Percentiles rank a stretch among this genome's conserved stretches.
These are phyloP conservation scores for Amitus sp. DNA, from an alignment of 2,888 invertebrate genomes.

Conservation along the genomic window DNA sequence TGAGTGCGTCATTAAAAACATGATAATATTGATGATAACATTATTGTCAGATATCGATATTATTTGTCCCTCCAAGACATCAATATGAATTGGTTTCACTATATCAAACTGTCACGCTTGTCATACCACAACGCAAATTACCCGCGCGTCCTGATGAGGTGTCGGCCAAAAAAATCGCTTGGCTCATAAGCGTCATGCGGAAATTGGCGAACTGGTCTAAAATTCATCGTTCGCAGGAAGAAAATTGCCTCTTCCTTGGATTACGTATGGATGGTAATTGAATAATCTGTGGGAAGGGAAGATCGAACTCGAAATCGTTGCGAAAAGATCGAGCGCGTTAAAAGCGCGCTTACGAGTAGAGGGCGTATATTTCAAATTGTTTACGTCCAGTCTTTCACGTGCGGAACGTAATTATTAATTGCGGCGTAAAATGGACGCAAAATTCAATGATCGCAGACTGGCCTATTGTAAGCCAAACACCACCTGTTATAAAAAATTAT, in stretches of 20 bases:
- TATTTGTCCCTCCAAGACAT: no score
- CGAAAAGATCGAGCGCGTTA: no score
- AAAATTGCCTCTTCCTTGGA: background rate
- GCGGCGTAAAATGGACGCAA: background rate
- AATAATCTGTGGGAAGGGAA: no score
- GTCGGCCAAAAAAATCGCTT: background rate
- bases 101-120: no score
- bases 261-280: background rate
- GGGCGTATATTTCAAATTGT: background rate
- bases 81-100: no score
- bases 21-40: no score
- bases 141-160: background rate
- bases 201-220: background rate
- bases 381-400: background rate
- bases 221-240: background rate
- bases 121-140: no score
- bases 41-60: no score
- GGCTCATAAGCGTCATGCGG: background rate
- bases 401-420: background rate
- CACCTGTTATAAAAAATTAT: conserved; percentile 2
- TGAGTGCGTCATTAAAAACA: no score
- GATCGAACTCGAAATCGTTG: no score
- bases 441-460: background rate
- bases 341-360: background rate
- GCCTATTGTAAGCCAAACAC: background rate